A percentile compares a stretch with the other conserved stretches of the same genome.
phyloP scores from a whole-genome alignment of 2,113 vertebrate species.

The Rhineura floridana region DNA sequence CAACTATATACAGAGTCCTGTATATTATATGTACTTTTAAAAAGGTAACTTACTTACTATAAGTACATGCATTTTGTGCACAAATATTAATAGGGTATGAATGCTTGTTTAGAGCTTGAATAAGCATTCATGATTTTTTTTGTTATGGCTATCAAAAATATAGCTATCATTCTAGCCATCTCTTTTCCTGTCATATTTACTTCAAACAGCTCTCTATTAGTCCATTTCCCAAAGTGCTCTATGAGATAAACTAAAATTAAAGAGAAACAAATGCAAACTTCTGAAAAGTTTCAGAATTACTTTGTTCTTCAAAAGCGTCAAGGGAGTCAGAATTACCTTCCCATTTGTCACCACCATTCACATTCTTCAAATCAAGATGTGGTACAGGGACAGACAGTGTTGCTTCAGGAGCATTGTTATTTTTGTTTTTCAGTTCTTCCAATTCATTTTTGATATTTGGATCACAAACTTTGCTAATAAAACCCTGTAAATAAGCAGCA shows the following conservation, averaged over 20 bases:
- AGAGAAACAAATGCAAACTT: fast-evolving
- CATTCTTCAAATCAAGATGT: slow-evolving; percentile 78
- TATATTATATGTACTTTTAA: neutral
- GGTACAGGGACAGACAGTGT: slow-evolving; percentile 66
- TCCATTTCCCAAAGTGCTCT: neutral
- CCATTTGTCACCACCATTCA: slow-evolving; percentile 79
- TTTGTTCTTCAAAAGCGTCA: neutral
- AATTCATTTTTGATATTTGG: slow-evolving; percentile 78
- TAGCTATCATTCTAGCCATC: neutral
- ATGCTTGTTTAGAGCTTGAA: neutral
- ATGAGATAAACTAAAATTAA: neutral
- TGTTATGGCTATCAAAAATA: neutral
- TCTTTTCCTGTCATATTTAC: neutral
- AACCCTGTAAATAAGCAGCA: slow-evolving; percentile 73
- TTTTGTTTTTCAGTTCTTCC: slow-evolving; percentile 63
- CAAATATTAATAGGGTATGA: neutral
- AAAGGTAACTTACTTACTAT: neutral
- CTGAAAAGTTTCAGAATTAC: slow-evolving; percentile 7
- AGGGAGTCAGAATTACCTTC: slow-evolving; percentile 78
- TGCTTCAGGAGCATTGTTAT: slow-evolving; percentile 63
- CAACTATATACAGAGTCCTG: neutral
- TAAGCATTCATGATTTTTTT: neutral
- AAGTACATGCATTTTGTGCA: neutral
- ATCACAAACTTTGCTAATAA: slow-evolving; percentile 73
- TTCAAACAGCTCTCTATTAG: neutral